Evolutionary conservation across 2,113 vertebrate species (phyloP).

Genomic region (Ammospiza caudacuta): DNA sequence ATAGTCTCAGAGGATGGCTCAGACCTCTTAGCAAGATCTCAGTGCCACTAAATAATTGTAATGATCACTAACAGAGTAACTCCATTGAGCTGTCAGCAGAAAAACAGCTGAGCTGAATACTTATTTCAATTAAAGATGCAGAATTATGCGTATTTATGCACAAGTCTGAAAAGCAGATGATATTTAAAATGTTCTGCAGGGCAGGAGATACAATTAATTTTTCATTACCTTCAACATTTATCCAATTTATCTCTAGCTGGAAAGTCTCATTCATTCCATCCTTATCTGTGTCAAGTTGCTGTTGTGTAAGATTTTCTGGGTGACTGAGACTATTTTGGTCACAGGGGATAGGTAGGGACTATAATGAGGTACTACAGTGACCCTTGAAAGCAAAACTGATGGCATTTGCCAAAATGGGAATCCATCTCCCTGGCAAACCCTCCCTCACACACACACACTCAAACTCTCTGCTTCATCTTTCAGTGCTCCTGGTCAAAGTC

Average conservation of each 20-base stretch:
- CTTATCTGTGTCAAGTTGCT: not conserved
- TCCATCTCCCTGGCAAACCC: not conserved
- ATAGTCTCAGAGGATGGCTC: not conserved
- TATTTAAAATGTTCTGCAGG: not conserved
- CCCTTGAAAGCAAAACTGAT: not conserved
- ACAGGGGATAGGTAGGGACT: not conserved
- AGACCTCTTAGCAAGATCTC: not conserved
- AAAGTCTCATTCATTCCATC: not conserved
- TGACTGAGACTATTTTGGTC: not conserved
- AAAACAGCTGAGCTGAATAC: not conserved
- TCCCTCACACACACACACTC: not conserved
- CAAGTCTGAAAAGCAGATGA: not conserved
- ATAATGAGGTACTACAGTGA: not conserved
- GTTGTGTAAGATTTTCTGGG: not conserved
- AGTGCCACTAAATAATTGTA: not conserved
- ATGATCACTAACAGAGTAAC: not conserved
- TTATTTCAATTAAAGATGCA: constrained; percentile 14
- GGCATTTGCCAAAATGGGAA: not conserved
- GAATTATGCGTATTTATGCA: not conserved
- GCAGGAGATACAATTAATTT: constrained; percentile 6
- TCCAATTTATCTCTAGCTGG: not conserved
- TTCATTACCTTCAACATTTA: constrained; percentile 23
- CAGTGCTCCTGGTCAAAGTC: not conserved
- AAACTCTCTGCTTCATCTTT: not conserved
- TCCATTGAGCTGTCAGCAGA: not conserved